A percentile compares a stretch with the other conserved stretches of the same genome.
Evolutionary conservation across 2,113 vertebrate genomes (phyloP).

Genomic region (Rhabdornis inornatus): DNA sequence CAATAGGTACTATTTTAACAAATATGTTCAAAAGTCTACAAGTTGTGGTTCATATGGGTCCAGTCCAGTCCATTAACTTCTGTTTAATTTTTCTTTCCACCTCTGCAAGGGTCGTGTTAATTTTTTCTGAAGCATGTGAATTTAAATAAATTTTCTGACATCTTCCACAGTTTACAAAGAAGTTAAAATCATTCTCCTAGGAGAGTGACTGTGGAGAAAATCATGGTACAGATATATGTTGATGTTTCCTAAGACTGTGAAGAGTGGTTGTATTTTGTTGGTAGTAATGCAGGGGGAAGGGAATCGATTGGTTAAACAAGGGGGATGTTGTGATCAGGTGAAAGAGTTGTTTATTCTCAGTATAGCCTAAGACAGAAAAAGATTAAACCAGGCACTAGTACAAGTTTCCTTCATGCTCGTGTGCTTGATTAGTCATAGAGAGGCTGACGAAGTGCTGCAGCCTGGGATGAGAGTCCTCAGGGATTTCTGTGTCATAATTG

Average conservation of each 20-base stretch:
- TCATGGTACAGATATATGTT: neutral
- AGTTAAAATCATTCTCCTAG: neutral
- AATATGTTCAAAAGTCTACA: neutral
- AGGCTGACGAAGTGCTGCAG: neutral
- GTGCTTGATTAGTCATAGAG: neutral
- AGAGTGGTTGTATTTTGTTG: neutral
- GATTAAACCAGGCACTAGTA: neutral
- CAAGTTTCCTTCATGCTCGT: neutral
- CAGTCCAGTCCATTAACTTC: neutral
- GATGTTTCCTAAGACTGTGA: neutral
- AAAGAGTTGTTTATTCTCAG: neutral
- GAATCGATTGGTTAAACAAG: neutral
- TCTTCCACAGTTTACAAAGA: neutral
- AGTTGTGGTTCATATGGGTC: neutral
- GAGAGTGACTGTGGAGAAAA: neutral
- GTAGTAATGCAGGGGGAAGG: neutral
- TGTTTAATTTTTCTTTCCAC: neutral
- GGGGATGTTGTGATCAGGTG: neutral
- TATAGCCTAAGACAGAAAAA: neutral
- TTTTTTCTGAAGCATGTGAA: neutral
- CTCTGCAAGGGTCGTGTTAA: neutral
- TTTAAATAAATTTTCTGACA: neutral
- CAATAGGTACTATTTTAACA: neutral
- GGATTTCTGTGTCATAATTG: neutral
- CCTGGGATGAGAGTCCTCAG: neutral